Base-by-base conservation (phyloP, 2,888 invertebrate genomes). In the Cataglyphis livida region DNA sequence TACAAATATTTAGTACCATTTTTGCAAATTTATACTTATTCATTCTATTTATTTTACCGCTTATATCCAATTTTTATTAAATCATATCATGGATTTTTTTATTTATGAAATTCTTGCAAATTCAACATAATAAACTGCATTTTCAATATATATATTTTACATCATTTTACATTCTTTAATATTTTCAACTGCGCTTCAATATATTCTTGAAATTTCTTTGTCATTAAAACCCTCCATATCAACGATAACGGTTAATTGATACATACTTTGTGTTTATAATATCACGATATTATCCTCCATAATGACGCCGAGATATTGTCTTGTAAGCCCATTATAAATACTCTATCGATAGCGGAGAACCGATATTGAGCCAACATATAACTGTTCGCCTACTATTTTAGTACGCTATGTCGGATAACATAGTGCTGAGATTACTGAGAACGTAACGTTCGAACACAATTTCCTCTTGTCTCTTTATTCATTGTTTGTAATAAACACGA, bases 381-480 rank as follows among this genome's bases (percentile, higher is more conserved):
- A 32, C 32, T 18, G 21, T 41, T 28, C 21, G 54, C 18, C 21
- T 28, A 32, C 28, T 21, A 57, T 59, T 78, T 78, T 64, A 78
- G 48, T 64, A 68, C 7, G 41, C 68, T 25, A 9, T 78, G 68
- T 59, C 59, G n/a, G 59, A 59, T 68, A 66, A 57, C 41, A 78
- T 32, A 78, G 35, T 32, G 57, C 21, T 57, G 76, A 78, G 66
- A 78, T 65, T 76, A 54, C 66, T 28, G 54, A 25, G 32, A 68
- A 41, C 57, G 21, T 51, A n/a, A 21, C 35, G 25, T 12, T 32
- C n/a, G n/a, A 35, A 41, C 41, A 41, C 38, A 78, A 78, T 68
- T 59, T 78, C 68, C 68, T 51, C 57, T 25, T 44, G 38, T 76
- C 76, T 54, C 66, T 68, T 78, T 78, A 78, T 68, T 59, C 68